Percentiles rank a stretch among this genome's conserved stretches.
Conservation (phyloP, 2,797 vertebrate genomes). For the Clarias laeviceps region DNA sequence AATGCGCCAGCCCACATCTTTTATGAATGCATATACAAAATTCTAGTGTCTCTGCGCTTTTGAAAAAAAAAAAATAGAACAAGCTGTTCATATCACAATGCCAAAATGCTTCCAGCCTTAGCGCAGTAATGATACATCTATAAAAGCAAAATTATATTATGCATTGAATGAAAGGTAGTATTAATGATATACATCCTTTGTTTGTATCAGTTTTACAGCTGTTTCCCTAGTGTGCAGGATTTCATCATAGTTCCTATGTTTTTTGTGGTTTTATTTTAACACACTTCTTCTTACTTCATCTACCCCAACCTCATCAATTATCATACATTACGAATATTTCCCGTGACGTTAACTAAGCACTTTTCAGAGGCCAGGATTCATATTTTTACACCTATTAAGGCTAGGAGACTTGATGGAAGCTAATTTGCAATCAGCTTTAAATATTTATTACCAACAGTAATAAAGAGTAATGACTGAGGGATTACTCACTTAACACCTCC, state of each 20-base stretch:
- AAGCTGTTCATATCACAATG: neutral
- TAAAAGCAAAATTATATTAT: conserved; percentile 2
- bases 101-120: neutral
- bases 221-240: neutral
- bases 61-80: neutral
- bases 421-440: conserved; percentile 20
- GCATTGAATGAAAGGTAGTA: neutral
- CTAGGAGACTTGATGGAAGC: neutral
- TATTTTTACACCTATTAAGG: conserved; percentile 24
- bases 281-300: neutral
- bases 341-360: neutral
- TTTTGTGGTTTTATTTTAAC: neutral
- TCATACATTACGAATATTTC: neutral
- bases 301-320: neutral
- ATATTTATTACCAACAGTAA: conserved; percentile 15
- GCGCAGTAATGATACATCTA: neutral
- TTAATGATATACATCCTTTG: neutral
- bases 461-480: conserved; percentile 6
- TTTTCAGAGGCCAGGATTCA: neutral
- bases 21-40: conserved; percentile 6
- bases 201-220: neutral
- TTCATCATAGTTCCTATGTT: neutral
- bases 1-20: conserved; percentile 30
- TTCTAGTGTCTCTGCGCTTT: neutral
- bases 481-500: conserved; percentile 12